Evolutionary conservation across 2,797 vertebrate genomes (phyloP).

Genomic region (Spheniscus humboldti): DNA sequence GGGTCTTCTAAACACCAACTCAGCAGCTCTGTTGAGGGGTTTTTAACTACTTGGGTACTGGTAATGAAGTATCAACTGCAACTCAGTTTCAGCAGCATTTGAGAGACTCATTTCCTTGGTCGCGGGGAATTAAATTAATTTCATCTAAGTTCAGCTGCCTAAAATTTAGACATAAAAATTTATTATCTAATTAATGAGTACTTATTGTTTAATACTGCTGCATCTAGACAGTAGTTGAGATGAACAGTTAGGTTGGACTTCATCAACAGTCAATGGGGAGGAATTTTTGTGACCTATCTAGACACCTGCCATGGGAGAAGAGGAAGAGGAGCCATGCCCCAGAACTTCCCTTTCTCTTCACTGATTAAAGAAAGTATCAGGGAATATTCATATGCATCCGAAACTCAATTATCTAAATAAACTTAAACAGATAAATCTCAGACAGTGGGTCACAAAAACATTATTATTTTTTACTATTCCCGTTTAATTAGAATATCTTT

Average conservation of each 20-base stretch:
- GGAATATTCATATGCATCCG: background rate
- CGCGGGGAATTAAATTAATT: background rate
- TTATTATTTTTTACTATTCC: fast-evolving
- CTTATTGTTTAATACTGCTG: background rate
- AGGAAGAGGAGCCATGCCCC: background rate
- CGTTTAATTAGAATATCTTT: background rate
- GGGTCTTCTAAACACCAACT: background rate
- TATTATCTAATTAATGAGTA: background rate
- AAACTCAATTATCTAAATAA: background rate
- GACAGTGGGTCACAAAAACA: background rate
- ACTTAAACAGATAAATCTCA: background rate
- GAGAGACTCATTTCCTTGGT: background rate
- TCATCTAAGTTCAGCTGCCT: background rate
- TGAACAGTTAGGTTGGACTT: background rate
- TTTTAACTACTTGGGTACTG: background rate
- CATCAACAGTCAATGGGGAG: background rate
- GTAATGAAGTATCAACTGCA: background rate
- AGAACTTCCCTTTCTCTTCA: background rate
- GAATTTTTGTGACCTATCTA: background rate
- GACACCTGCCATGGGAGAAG: background rate
- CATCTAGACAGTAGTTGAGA: background rate
- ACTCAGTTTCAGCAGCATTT: background rate
- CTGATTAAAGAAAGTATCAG: background rate
- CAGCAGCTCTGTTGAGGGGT: background rate
- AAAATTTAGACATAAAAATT: background rate